phyloP scores from a whole-genome alignment of 2,888 invertebrate species.

The Drosophila borborema region DNA sequence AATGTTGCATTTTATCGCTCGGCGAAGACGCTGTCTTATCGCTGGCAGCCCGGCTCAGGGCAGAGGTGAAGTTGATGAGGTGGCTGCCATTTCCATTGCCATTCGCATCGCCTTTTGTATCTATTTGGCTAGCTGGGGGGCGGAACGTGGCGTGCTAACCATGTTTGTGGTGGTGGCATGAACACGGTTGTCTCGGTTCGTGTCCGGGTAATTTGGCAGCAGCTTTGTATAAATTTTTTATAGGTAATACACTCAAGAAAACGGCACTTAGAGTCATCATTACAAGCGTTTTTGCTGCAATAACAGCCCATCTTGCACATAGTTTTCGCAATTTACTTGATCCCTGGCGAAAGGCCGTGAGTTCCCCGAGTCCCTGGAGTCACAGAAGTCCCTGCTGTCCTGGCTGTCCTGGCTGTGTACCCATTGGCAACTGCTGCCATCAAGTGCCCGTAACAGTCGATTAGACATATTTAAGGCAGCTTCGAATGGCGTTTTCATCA shows the following conservation, averaged over 20 bases:
- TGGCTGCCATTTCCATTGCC: constrained; percentile 34
- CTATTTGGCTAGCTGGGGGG: constrained; percentile 39
- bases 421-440: constrained; percentile 62
- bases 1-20: constrained; percentile 84
- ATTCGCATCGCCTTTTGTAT: constrained; percentile 28
- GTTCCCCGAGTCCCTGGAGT: constrained; percentile 25
- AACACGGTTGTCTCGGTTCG: constrained; percentile 40
- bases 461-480: constrained; percentile 72
- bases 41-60: constrained; percentile 30
- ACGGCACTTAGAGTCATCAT: constrained; percentile 85
- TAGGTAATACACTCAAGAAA: constrained; percentile 85
- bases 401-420: constrained; percentile 13
- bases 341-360: constrained; percentile 67
- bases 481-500: constrained; percentile 68
- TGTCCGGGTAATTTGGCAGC: constrained; percentile 69
- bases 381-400: constrained; percentile 10
- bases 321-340: constrained; percentile 85
- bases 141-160: constrained; percentile 23
- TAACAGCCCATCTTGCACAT: constrained; percentile 85
- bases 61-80: constrained; percentile 52
- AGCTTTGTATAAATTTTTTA: constrained; percentile 84
- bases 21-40: constrained; percentile 64
- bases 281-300: constrained; percentile 85
- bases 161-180: constrained; percentile 59
- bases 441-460: constrained; percentile 74